Evolutionary conservation across 2,113 vertebrate species (phyloP).

Genomic region (Dolichotis patagonum): DNA sequence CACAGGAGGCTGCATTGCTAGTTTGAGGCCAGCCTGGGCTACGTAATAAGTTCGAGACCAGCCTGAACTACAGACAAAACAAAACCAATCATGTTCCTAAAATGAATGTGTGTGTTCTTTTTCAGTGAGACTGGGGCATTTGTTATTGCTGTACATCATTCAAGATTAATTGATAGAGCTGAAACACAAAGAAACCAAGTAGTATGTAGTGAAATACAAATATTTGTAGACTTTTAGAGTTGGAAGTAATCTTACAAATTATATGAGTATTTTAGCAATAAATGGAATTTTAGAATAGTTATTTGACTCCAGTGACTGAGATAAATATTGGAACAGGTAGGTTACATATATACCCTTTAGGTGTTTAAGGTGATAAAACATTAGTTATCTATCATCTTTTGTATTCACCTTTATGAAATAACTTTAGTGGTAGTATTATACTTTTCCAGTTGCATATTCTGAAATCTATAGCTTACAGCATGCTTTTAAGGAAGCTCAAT

Average conservation of each 20-base stretch:
- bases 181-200: slow-evolving; percentile 21
- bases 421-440: not conserved
- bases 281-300: not conserved
- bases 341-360: not conserved
- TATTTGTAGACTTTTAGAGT: slow-evolving; percentile 30
- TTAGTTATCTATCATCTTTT: not conserved
- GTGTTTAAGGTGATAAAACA: not conserved
- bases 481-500: slow-evolving; percentile 19
- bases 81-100: not conserved
- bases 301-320: slow-evolving; percentile 20
- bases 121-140: not conserved
- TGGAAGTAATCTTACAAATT: slow-evolving; percentile 24
- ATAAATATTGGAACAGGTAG: not conserved
- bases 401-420: not conserved
- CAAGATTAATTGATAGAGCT: not conserved
- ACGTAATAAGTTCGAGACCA: not conserved
- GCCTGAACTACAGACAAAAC: not conserved
- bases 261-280: slow-evolving; percentile 22
- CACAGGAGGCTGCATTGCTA: not conserved
- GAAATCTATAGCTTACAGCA: slow-evolving; percentile 8
- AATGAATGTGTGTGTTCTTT: not conserved
- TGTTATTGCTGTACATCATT: not conserved
- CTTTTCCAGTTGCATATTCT: not conserved
- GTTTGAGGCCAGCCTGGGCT: not conserved
- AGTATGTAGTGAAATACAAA: slow-evolving; percentile 38